Conservation (phyloP, 2,888 invertebrate genomes). For the Epirrhoe tristata region DNA sequence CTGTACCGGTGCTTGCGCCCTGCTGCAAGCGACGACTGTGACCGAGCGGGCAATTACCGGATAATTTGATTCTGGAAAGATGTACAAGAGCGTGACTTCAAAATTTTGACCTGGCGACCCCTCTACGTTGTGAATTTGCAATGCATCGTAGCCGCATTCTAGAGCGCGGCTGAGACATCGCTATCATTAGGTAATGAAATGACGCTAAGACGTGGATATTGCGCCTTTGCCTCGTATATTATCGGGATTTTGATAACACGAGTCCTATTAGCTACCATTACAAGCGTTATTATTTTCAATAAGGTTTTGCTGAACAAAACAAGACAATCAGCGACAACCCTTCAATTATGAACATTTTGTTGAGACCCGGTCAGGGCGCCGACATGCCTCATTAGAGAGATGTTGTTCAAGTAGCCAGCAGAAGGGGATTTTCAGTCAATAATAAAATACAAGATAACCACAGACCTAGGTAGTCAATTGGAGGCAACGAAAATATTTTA, state of each 20-base stretch:
- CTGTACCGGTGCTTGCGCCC: slow-evolving; percentile 28
- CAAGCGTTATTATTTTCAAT: neutral
- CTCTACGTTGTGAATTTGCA: neutral
- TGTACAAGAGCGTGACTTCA: neutral
- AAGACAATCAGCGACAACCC: neutral
- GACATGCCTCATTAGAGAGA: neutral
- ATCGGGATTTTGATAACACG: neutral
- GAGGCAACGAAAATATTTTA: too few relatives aligned
- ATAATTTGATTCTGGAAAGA: slow-evolving; percentile 11
- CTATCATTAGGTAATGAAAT: neutral
- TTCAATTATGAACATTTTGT: neutral
- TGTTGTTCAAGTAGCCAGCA: neutral
- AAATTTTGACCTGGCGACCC: neutral
- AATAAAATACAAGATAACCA: neutral
- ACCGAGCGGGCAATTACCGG: slow-evolving; percentile 40
- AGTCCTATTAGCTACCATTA: neutral
- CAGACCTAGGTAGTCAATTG: too few relatives aligned
- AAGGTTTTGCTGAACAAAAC: neutral
- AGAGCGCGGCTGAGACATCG: neutral
- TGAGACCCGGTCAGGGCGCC: neutral
- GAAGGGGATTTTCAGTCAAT: neutral
- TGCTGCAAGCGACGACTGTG: slow-evolving; percentile 34
- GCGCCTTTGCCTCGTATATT: neutral
- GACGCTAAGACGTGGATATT: neutral
- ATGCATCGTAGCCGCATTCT: neutral